phyloP scores from a whole-genome alignment of 2,797 vertebrate genomes.

The Danio tinwini region DNA sequence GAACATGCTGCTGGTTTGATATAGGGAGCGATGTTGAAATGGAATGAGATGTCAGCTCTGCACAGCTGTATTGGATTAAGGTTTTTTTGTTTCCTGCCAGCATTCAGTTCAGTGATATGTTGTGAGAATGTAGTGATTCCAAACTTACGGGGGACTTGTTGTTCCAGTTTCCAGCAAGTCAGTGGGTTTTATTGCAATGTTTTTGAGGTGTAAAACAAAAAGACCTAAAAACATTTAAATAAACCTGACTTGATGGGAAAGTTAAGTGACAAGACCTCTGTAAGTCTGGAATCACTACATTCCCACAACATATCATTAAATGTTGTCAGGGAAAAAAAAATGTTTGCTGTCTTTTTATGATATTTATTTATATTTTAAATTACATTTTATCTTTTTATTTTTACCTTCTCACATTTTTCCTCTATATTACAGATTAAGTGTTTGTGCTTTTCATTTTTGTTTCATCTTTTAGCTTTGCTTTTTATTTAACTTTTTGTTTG shows the following conservation, averaged over 20 bases:
- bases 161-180: background rate
- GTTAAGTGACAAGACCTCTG: background rate
- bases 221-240: conserved; percentile 9
- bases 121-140: conserved; percentile 5
- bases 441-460: too few relatives aligned
- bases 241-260: background rate
- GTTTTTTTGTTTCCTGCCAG: conserved; percentile 4
- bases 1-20: conserved; percentile 24
- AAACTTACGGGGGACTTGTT: background rate
- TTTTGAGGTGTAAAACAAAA: background rate
- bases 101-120: background rate
- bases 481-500: too few relatives aligned
- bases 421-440: too few relatives aligned
- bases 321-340: conserved; percentile 1
- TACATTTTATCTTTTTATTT: too few relatives aligned
- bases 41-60: conserved; percentile 8
- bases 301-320: conserved; percentile 8
- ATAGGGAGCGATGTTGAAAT: conserved; percentile 1
- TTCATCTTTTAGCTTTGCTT: too few relatives aligned
- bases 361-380: too few relatives aligned
- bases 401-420: too few relatives aligned
- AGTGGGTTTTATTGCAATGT: conserved; percentile 14
- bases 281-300: conserved; percentile 1
- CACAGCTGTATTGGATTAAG: conserved; percentile 32
- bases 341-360: too few relatives aligned